Base-by-base conservation (phyloP, 2,113 vertebrate genomes). In the Xenotilapia flavipinnis region DNA sequence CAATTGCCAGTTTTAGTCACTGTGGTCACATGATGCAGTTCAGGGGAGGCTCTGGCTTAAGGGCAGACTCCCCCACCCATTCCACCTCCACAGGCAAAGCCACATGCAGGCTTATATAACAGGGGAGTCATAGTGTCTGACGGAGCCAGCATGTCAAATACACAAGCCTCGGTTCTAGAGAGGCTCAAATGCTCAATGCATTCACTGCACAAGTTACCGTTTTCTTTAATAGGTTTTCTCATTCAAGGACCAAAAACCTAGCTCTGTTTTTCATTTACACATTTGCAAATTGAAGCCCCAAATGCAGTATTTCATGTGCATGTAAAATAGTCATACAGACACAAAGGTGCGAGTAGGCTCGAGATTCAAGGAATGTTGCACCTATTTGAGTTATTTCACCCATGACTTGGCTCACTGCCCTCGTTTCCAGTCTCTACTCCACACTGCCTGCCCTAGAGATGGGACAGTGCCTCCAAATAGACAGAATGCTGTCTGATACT, bases 101-200 rank as follows among this genome's bases (percentile, higher is more conserved):
- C 93, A 93, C 91, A 92, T 91, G 83, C 47, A 81, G 56, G 28
- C 21, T 95, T 94, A 93, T 87, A 87, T 93, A 95, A 96, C 83
- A 58, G 9, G 26, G 80, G 89, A 91, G 88, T 93, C 90, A 90
- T 91, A 68, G 89, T 89, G 84, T 87, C 89, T 87, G 90, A 85
- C 28, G 62, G 83, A 65, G 88, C 91, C 88, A 86, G 89, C 84
- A 91, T 56, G 85, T 86, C 83, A 81, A 85, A 85, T 77, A 75
- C 87, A 84, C 82, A 87, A 28, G 68, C 88, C 84, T 87, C 68
- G 11, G 84, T 79, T 91, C 85, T 82, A 51, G 79, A 86, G 70
- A 51, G 65, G 81, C 68, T 88, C 45, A n/a, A 82, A 88, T 33
- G n/a, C 88, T 70, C 62, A 81, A 70, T 85, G 53, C 79, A 79